Evolutionary conservation across 2,113 vertebrate genomes (phyloP).

Genomic region (Gasterosteus nipponicus): DNA sequence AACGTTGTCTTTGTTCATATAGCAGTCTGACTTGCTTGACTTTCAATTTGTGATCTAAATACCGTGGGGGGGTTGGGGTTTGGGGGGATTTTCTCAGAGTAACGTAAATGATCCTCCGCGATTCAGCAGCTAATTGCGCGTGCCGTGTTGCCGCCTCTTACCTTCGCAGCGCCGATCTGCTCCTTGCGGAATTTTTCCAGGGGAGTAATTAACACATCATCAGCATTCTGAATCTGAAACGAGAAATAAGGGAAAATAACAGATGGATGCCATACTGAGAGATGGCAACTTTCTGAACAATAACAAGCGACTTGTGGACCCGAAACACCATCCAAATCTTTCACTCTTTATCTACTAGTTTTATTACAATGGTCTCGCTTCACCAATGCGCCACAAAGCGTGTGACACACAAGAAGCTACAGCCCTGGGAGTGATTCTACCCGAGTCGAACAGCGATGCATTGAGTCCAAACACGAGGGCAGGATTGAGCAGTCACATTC

Average conservation of each 20-base stretch:
- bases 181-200: constrained; percentile 97
- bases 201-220: constrained; percentile 95
- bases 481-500: constrained; percentile 48
- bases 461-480: constrained; percentile 33
- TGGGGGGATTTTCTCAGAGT: not conserved
- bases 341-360: constrained; percentile 2
- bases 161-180: constrained; percentile 97
- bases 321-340: constrained; percentile 19
- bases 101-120: constrained; percentile 11
- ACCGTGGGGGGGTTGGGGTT: constrained; percentile 16
- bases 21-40: constrained; percentile 19
- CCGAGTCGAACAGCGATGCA: constrained; percentile 34
- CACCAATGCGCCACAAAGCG: constrained; percentile 14
- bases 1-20: constrained; percentile 23
- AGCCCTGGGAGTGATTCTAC: constrained; percentile 17
- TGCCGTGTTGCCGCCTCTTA: constrained; percentile 78
- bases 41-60: constrained; percentile 57
- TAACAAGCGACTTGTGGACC: constrained; percentile 16
- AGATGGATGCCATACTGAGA: constrained; percentile 31
- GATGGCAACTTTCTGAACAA: constrained; percentile 16
- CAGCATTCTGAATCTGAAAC: constrained; percentile 96
- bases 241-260: constrained; percentile 24
- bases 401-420: constrained; percentile 38
- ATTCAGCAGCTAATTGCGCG: constrained; percentile 45
- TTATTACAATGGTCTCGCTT: constrained; percentile 23